Evolutionary conservation across 2,113 vertebrate species (phyloP).

Genomic region (Rhinopithecus roxellana): DNA sequence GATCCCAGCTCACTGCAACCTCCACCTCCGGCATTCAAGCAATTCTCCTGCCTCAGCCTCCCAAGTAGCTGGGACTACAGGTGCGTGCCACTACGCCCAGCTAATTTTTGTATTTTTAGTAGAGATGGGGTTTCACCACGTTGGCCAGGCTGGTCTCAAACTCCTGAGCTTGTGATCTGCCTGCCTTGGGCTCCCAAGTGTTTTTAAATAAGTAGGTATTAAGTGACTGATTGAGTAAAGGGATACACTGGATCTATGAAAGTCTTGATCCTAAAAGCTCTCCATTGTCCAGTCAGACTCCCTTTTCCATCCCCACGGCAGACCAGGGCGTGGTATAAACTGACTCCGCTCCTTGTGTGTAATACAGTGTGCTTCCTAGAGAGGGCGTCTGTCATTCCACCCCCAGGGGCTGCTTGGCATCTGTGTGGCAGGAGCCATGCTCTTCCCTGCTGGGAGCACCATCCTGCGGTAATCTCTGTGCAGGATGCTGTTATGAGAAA

Average conservation of each 20-base stretch:
- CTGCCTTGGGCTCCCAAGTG: too few relatives aligned
- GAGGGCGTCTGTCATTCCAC: too few relatives aligned
- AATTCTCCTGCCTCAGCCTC: too few relatives aligned
- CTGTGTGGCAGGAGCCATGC: not conserved
- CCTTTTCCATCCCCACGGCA: not conserved
- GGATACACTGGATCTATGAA: not conserved
- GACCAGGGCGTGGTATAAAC: fast-evolving
- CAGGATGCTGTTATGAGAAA: not conserved
- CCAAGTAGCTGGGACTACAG: too few relatives aligned
- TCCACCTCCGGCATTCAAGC: too few relatives aligned
- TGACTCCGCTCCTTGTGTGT: too few relatives aligned
- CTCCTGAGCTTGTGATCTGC: too few relatives aligned
- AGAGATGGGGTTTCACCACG: too few relatives aligned
- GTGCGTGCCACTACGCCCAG: too few relatives aligned
- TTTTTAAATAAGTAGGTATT: not conserved
- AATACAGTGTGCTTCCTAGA: not conserved
- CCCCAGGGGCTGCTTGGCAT: not conserved
- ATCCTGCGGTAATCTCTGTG: not conserved
- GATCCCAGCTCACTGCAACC: too few relatives aligned
- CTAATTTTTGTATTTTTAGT: too few relatives aligned
- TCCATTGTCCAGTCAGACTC: not conserved
- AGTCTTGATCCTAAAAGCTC: not conserved
- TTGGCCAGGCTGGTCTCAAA: too few relatives aligned
- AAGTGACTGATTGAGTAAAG: not conserved
- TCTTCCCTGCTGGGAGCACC: not conserved